phyloP scores from a whole-genome alignment of 2,113 vertebrate species.

The Ardeotis arabs region DNA sequence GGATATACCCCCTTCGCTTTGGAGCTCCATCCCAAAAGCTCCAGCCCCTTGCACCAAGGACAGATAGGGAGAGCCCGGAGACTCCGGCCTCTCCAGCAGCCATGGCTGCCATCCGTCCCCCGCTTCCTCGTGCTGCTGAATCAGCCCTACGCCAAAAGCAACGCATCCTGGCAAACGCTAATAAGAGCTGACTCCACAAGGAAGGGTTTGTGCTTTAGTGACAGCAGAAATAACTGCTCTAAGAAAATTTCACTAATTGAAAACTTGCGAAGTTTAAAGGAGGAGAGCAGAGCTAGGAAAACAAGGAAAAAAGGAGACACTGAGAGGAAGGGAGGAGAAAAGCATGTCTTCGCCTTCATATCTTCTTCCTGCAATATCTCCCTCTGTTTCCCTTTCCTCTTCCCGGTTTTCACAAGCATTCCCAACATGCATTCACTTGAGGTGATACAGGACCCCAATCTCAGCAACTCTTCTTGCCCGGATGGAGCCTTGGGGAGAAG shows the following conservation, averaged over 20 bases:
- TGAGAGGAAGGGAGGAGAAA: neutral
- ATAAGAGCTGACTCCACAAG: neutral
- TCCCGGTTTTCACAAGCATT: neutral
- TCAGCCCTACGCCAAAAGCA: neutral
- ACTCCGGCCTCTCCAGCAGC: neutral
- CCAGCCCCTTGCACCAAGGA: fast-evolving
- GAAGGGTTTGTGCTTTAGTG: neutral
- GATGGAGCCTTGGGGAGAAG: neutral
- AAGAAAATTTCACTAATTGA: neutral
- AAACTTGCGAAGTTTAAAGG: neutral
- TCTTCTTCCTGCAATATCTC: neutral
- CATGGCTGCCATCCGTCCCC: neutral
- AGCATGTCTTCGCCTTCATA: neutral
- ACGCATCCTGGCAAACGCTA: neutral
- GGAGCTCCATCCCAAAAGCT: neutral
- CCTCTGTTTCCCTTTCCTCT: neutral
- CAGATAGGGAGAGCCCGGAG: fast-evolving
- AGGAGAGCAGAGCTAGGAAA: neutral
- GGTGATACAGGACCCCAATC: neutral
- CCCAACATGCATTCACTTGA: neutral
- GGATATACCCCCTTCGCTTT: fast-evolving
- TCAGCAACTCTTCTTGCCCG: neutral
- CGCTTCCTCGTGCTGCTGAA: neutral
- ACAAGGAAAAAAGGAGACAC: fast-evolving
- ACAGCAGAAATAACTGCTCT: neutral